phyloP scores from a whole-genome alignment of 92 coral and sea anemone genomes.

The Porites cylindrica region DNA sequence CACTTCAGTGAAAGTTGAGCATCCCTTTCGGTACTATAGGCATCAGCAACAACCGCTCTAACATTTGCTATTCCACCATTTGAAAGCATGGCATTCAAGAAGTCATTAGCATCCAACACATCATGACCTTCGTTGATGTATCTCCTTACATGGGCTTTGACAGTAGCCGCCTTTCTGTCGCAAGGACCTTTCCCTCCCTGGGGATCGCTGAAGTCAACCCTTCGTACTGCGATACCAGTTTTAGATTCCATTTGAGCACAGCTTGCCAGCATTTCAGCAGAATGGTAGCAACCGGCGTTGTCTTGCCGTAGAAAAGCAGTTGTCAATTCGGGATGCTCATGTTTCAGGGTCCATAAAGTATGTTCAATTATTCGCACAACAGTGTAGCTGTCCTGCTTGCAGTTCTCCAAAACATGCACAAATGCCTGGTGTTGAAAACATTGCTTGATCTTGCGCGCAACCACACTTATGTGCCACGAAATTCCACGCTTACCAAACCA shows the following conservation, averaged over 20 bases:
- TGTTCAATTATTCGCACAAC: slow-evolving; percentile 53
- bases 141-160: slow-evolving; percentile 46
- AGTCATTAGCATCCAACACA: slow-evolving; percentile 33
- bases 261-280: slow-evolving; percentile 36
- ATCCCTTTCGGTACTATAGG: background rate
- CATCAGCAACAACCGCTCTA: slow-evolving; percentile 34
- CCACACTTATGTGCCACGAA: slow-evolving; percentile 70
- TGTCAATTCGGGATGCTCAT: slow-evolving; percentile 40
- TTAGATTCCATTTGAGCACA: slow-evolving; percentile 31
- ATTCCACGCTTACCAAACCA: slow-evolving; percentile 23
- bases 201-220: slow-evolving; percentile 55
- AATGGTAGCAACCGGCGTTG: slow-evolving; percentile 65
- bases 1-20: slow-evolving; percentile 12
- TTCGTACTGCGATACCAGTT: slow-evolving; percentile 25
- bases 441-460: slow-evolving; percentile 26
- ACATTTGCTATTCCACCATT: slow-evolving; percentile 39
- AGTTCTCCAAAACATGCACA: slow-evolving; percentile 48
- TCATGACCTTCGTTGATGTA: slow-evolving; percentile 59
- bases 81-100: slow-evolving; percentile 44
- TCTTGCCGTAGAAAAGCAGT: slow-evolving; percentile 48
- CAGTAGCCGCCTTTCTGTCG: slow-evolving; percentile 51
- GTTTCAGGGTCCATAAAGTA: slow-evolving; percentile 45
- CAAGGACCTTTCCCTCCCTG: slow-evolving; percentile 62
- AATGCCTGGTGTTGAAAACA: slow-evolving; percentile 41
- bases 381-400: slow-evolving; percentile 32